Base-by-base conservation (phyloP, 2,797 vertebrate species). In the Hipposideros larvatus region DNA sequence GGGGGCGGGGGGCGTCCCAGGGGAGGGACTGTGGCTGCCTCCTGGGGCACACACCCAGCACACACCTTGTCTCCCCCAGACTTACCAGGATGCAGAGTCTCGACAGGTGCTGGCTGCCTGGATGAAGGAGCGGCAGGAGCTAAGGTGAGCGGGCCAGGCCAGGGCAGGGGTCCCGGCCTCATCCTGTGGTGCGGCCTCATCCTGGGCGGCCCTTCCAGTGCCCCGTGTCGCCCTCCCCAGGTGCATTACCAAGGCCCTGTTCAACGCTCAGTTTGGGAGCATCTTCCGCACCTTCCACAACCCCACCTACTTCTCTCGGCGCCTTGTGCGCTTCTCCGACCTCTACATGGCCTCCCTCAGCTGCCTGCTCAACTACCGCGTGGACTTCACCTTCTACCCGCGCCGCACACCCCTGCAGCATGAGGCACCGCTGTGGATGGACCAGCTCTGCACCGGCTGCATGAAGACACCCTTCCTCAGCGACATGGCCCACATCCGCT, bases 281-380 rank as follows among this genome's bases (percentile, higher is more conserved):
- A 99, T 99, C 94, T 99, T 99, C 97, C 98, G 99, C 85, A 99
- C 99, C 66, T 99, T 98, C 97, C 99, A 99, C 97, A 99, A 99
- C 96, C 99, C 99, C 83, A 99, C 99, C 0, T 99, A 99, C 97
- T 99, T 99, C 98, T 99, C 99, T 0, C 98, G 99, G 16, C 98
- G 99, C 37, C 97, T 99, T 3, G 98, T 98, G 97, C 98, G 98
- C 0, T 99, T 99, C 98, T 99, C 99, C 0, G 99, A 99, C 71
- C 98, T 99, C 96, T 99, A 99, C 98, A 99, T 99, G 99, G 98
- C 99, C 4, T 99, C 99, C 63, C 99, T 99, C 96, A 99, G 99
- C 97, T 99, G 98, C 85, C 96, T 99, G 90, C 98, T 99, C 77
- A 98, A 99, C 97, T 99, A 99, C 0, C 98, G 98, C 0, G 97